These are phyloP conservation scores for Phanerotoma sp. DNA, from an alignment of 2,888 invertebrate species.

Conservation along the genomic window DNA sequence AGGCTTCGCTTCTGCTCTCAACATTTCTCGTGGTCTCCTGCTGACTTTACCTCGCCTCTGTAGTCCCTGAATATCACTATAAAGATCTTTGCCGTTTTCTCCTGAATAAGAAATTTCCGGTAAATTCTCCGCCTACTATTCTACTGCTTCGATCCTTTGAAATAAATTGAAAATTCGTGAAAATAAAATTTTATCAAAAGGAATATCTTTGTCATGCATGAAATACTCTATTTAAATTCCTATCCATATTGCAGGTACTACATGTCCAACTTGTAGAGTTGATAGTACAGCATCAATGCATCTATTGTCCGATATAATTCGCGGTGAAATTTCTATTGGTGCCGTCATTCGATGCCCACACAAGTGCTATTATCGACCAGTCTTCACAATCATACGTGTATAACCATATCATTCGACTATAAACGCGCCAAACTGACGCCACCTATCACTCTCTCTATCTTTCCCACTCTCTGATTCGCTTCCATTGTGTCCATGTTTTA, in stretches of 20 bases:
- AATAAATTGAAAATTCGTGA: too few species aligned
- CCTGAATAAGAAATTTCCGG: constrained; percentile 16
- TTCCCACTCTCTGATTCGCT: too few species aligned
- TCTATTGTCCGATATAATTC: constrained; percentile 17
- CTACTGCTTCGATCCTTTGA: not conserved
- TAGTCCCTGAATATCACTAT: not conserved
- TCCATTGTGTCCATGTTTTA: too few species aligned
- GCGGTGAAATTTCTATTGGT: constrained; percentile 16
- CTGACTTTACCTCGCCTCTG: not conserved
- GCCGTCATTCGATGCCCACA: constrained; percentile 13
- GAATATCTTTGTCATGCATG: not conserved
- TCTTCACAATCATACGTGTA: constrained; percentile 1
- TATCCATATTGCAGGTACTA: not conserved
- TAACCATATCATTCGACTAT: not conserved
- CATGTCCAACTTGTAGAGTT: not conserved
- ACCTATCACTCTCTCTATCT: too few species aligned
- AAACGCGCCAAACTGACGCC: constrained; percentile 3
- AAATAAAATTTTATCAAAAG: too few species aligned
- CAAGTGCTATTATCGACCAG: not conserved
- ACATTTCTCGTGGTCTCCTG: not conserved
- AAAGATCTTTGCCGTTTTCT: constrained; percentile 9
- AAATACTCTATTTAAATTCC: not conserved
- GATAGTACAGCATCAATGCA: not conserved
- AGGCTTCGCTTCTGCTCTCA: not conserved
- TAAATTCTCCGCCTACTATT: constrained; percentile 6